These are phyloP conservation scores for Serilophus lunatus DNA, from an alignment of 2,113 vertebrate genomes.

Conservation along the genomic window DNA sequence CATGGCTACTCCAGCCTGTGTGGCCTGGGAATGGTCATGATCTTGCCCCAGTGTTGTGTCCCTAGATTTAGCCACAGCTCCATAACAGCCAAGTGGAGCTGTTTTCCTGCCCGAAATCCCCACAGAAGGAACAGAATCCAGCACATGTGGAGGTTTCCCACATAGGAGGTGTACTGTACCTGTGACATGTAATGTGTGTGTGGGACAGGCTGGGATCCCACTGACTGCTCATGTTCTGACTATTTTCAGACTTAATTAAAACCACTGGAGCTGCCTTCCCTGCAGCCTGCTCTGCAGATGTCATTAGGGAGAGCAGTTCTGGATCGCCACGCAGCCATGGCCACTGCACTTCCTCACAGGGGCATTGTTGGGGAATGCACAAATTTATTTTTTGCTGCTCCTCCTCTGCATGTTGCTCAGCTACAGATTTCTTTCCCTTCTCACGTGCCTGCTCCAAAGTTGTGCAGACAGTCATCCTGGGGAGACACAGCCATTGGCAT, in stretches of 20 bases:
- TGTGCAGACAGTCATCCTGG: background rate
- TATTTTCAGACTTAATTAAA: conserved; percentile 20
- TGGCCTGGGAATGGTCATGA: rapidly evolving
- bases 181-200: background rate
- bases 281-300: conserved; percentile 40
- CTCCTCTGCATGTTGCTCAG: background rate
- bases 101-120: rapidly evolving
- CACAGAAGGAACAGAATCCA: background rate
- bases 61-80: background rate
- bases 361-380: background rate
- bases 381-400: background rate
- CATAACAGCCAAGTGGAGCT: background rate
- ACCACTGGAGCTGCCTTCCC: background rate
- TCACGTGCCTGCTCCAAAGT: rapidly evolving
- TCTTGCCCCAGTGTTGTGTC: rapidly evolving
- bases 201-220: background rate
- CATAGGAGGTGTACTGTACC: rapidly evolving
- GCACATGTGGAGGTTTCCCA: rapidly evolving
- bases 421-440: background rate
- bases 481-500: background rate
- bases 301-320: background rate
- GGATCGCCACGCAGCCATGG: background rate
- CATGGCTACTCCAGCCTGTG: rapidly evolving
- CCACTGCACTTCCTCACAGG: rapidly evolving
- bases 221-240: background rate